Evolutionary conservation across 2,797 vertebrate genomes (phyloP).

Genomic region (Poeciliopsis turneri): DNA sequence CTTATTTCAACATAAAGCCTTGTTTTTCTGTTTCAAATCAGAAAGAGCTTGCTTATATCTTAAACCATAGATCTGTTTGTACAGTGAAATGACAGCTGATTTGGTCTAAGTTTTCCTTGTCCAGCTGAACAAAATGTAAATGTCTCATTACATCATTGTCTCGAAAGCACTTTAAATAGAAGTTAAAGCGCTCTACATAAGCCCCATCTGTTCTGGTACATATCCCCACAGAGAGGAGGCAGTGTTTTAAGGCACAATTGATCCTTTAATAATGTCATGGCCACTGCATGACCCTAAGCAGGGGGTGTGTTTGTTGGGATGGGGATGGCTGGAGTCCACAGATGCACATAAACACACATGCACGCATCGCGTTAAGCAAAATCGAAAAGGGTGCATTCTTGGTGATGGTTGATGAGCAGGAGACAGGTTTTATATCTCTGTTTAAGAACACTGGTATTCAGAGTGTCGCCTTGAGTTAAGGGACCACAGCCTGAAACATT

Average conservation of each 20-base stretch:
- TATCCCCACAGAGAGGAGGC: conserved; percentile 62
- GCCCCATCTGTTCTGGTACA: conserved; percentile 74
- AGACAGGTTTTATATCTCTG: conserved; percentile 52
- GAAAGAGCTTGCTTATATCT: neutral
- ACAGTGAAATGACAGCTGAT: conserved; percentile 37
- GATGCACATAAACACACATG: conserved; percentile 26
- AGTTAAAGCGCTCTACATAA: conserved; percentile 73
- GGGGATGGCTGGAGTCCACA: conserved; percentile 10
- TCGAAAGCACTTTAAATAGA: conserved; percentile 79
- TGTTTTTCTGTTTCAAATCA: neutral
- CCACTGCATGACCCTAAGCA: conserved; percentile 73
- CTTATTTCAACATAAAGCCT: neutral
- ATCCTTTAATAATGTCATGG: conserved; percentile 84
- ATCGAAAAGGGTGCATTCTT: conserved; percentile 29
- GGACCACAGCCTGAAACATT: conserved; percentile 59
- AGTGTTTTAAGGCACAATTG: conserved; percentile 81
- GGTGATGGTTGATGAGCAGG: conserved; percentile 35
- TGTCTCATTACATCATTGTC: conserved; percentile 79
- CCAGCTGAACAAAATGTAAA: conserved; percentile 71
- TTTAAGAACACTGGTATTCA: conserved; percentile 46
- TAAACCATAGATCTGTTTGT: conserved; percentile 1
- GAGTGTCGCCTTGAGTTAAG: conserved; percentile 58
- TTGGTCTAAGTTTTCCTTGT: conserved; percentile 45
- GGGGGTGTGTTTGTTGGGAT: conserved; percentile 52
- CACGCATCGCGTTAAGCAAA: conserved; percentile 28